phyloP scores from a whole-genome alignment of 1,140 invertebrate genomes.

The Saccostrea echinata region DNA sequence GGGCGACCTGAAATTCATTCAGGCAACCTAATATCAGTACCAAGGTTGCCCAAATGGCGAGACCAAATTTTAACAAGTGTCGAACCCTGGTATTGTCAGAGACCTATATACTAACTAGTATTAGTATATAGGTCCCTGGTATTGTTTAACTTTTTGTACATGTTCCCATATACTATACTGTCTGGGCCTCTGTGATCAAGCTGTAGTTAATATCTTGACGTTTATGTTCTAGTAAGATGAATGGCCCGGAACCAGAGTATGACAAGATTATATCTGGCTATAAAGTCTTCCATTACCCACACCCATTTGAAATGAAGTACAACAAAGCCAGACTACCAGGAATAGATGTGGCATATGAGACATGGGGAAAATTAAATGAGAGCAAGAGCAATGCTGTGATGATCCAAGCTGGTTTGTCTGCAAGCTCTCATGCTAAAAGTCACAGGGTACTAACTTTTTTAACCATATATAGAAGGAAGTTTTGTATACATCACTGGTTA shows the following conservation, averaged over 20 bases:
- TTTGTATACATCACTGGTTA: background rate
- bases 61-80: too few relatives aligned
- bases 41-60: too few relatives aligned
- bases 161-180: conserved; percentile 33
- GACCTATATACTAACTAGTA: too few relatives aligned
- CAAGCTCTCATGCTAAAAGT: conserved; percentile 79
- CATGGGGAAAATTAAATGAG: conserved; percentile 79
- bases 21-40: too few relatives aligned
- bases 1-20: too few relatives aligned
- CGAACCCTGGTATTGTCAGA: too few relatives aligned
- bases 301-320: conserved; percentile 76
- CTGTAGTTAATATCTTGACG: too few relatives aligned
- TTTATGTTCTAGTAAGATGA: conserved; percentile 68
- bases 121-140: too few relatives aligned
- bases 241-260: conserved; percentile 79
- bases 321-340: conserved; percentile 74
- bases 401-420: conserved; percentile 78
- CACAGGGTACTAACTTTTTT: conserved; percentile 66
- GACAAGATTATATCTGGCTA: conserved; percentile 75
- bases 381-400: conserved; percentile 78
- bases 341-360: conserved; percentile 79
- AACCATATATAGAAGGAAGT: background rate
- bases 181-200: too few relatives aligned
- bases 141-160: too few relatives aligned
- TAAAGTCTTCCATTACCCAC: conserved; percentile 65